Conservation (phyloP, 2,113 vertebrate genomes). For the Callopanchax toddi region DNA sequence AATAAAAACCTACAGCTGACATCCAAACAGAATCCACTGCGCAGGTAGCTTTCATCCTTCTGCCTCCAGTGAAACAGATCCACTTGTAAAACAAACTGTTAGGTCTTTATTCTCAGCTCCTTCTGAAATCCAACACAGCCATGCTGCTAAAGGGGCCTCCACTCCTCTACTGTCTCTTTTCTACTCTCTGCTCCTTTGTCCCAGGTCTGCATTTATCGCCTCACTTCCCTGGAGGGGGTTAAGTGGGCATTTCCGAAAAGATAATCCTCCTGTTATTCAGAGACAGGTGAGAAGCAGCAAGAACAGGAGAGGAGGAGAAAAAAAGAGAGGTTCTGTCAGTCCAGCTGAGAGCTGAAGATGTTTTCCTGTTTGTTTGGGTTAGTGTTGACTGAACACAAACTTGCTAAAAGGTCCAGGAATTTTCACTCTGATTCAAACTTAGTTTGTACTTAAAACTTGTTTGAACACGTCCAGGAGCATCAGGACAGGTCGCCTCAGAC, state of each 20-base stretch:
- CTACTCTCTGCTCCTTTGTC: conserved; percentile 31
- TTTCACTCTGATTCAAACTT: too few species aligned
- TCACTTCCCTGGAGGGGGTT: conserved; percentile 29
- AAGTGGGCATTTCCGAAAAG: conserved; percentile 58
- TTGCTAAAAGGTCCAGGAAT: too few species aligned
- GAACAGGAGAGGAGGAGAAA: background rate
- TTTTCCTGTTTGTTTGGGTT: conserved; percentile 34
- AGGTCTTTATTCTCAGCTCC: conserved; percentile 5
- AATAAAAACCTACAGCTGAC: too few species aligned
- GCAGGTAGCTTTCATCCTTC: too few species aligned
- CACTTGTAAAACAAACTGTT: conserved; percentile 8
- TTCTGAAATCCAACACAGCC: conserved; percentile 44
- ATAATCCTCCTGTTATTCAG: conserved; percentile 52
- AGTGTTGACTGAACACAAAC: background rate
- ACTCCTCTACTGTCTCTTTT: conserved; percentile 3
- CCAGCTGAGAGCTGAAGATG: conserved; percentile 30
- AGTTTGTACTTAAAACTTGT: too few species aligned
- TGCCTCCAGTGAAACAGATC: too few species aligned
- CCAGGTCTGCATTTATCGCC: conserved; percentile 38
- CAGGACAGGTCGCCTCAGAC: too few species aligned
- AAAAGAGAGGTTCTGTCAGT: conserved; percentile 9
- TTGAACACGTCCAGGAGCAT: too few species aligned
- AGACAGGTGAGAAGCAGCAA: conserved; percentile 13
- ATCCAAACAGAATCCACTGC: too few species aligned
- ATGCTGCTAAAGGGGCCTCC: conserved; percentile 15